Percentiles rank a stretch among this genome's conserved stretches.
Conservation (phyloP, 2,888 invertebrate genomes). For the Cotesia congregata region DNA sequence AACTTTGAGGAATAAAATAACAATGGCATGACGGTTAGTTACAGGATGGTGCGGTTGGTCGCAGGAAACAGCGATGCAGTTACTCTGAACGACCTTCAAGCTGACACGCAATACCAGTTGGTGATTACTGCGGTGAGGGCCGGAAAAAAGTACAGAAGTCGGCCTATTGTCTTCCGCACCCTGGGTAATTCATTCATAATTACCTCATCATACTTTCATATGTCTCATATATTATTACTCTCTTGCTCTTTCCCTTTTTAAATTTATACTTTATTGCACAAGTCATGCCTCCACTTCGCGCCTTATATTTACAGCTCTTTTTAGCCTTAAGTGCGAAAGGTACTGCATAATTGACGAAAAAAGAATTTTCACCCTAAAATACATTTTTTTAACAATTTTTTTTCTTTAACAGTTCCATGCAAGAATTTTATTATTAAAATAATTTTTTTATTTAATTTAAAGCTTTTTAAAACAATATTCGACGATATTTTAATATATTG, state of each 20-base stretch:
- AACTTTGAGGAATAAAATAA: conserved; percentile 50
- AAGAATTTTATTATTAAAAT: too few species aligned
- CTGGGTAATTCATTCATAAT: conserved; percentile 74
- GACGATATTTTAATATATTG: too few species aligned
- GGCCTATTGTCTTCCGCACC: conserved; percentile 91
- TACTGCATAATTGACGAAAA: neutral
- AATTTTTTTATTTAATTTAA: too few species aligned
- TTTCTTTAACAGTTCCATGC: too few species aligned
- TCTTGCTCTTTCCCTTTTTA: neutral
- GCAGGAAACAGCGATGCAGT: conserved; percentile 91
- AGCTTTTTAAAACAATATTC: too few species aligned
- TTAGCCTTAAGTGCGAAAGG: neutral
- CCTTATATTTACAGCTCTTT: neutral
- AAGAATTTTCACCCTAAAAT: neutral
- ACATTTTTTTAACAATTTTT: neutral
- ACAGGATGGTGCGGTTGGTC: conserved; percentile 93
- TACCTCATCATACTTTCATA: conserved; percentile 44
- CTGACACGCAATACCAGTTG: conserved; percentile 90
- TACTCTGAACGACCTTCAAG: conserved; percentile 83
- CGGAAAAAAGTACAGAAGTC: conserved; percentile 86
- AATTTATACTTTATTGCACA: neutral
- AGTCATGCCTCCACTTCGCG: neutral
- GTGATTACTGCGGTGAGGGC: conserved; percentile 88
- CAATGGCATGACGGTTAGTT: conserved; percentile 78
- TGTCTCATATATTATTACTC: conserved; percentile 10